A percentile compares a stretch with the other conserved stretches of the same genome.
Evolutionary conservation across 2,113 vertebrate genomes (phyloP).

Genomic region (Coracopsis vasa): DNA sequence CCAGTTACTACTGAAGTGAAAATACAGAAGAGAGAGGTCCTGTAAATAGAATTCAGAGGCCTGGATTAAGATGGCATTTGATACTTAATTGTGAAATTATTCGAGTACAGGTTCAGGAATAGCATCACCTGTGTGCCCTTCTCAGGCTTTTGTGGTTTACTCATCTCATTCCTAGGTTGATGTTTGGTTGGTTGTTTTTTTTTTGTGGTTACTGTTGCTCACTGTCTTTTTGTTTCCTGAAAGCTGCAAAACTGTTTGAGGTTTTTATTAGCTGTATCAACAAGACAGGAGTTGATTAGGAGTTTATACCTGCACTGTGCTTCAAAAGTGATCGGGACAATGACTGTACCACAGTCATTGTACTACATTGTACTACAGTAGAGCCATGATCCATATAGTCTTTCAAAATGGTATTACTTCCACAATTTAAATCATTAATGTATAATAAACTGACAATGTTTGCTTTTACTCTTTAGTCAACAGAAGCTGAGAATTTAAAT

Average conservation of each 20-base stretch:
- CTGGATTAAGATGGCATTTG: neutral
- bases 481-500: neutral
- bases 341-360: neutral
- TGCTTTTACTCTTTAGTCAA: neutral
- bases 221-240: neutral
- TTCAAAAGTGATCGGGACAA: neutral
- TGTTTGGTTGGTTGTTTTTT: neutral
- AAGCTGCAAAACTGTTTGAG: neutral
- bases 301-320: rapidly evolving
- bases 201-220: neutral
- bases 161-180: neutral
- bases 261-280: rapidly evolving
- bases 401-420: neutral
- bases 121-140: rapidly evolving
- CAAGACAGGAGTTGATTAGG: neutral
- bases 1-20: rapidly evolving
- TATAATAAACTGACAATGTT: neutral
- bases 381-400: rapidly evolving
- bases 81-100: neutral
- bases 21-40: rapidly evolving
- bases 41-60: no score
- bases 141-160: neutral
- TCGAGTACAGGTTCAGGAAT: neutral
- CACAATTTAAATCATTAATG: neutral
- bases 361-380: neutral